Evolutionary conservation across 1,140 invertebrate species (phyloP), one percentile per base, ranked within the genome.

Genomic region (Danaus melanippus): DNA sequence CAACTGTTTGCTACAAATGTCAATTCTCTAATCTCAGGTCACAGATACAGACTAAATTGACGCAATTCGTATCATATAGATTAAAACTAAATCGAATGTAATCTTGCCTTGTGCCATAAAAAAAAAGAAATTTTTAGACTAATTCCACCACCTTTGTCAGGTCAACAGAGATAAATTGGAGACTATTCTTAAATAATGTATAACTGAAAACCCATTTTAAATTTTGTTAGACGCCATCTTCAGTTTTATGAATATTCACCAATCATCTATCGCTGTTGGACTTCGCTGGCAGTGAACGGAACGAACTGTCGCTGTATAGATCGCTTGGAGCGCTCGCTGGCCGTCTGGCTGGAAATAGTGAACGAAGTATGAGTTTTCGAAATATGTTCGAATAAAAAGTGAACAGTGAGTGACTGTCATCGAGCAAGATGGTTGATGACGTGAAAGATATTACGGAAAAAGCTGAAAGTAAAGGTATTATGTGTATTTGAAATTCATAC

Each of bases 381-480:
- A 84, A 86, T 82, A 85, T 86, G 83, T 81, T 86, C 79, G 79
- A 86, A 84, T 84, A 86, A 84, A 81, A 84, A 86, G 80, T 85
- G 82, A 70, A 71, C 70, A 83, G 80, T 84, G 79, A 78, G 76
- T 82, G 79, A 84, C 76, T 82, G 79, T 85, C 82, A 84, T 79
- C 80, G 63, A 78, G 82, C 82, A 85, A 85, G 77, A 85, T 85
- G 82, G 82, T 84, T 82, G 80, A 84, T 84, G 82, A 85, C 82
- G 82, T 84, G 82, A 84, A 78, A 81, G 74, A 85, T 79, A 77
- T 82, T 75, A 78, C 73, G 69, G 82, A 85, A 85, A 85, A 82
- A 79, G 82, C 82, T 77, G 82, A 85, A 82, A 81, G 77, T 74
- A 84, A 82, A 85, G 82, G 82, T 85, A 85, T 74, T 74, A 71